Conservation (phyloP, 2,797 vertebrate genomes). For the Alca torda region DNA sequence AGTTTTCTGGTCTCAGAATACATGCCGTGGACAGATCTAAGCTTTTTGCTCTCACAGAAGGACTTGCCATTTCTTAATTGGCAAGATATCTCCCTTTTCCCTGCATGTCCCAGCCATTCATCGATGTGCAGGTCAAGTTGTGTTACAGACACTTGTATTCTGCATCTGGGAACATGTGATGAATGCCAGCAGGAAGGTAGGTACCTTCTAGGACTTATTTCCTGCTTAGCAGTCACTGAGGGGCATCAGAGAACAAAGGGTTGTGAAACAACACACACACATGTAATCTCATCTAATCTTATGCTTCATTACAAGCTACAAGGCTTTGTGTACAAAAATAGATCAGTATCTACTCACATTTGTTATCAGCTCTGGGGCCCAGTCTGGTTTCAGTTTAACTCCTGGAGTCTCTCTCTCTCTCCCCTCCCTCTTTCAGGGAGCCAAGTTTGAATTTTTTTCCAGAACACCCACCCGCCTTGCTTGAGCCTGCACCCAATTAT, state of each 20-base stretch:
- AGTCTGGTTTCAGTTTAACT: neutral
- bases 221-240: neutral
- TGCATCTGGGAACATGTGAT: fast-evolving
- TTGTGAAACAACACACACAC: fast-evolving
- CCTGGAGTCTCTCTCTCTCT: neutral
- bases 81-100: neutral
- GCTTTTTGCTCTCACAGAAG: neutral
- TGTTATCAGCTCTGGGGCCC: fast-evolving
- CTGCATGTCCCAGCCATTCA: neutral
- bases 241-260: neutral
- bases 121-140: neutral
- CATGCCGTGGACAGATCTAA: neutral
- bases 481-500: neutral
- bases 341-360: neutral
- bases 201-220: neutral
- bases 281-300: neutral
- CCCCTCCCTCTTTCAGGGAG: fast-evolving
- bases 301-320: neutral
- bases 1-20: neutral
- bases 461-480: neutral
- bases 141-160: neutral
- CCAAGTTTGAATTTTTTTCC: neutral
- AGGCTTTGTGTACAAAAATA: neutral
- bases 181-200: neutral
- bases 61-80: neutral